Evolutionary conservation across 2,888 invertebrate species (phyloP).

Genomic region (Adineta ricciae): DNA sequence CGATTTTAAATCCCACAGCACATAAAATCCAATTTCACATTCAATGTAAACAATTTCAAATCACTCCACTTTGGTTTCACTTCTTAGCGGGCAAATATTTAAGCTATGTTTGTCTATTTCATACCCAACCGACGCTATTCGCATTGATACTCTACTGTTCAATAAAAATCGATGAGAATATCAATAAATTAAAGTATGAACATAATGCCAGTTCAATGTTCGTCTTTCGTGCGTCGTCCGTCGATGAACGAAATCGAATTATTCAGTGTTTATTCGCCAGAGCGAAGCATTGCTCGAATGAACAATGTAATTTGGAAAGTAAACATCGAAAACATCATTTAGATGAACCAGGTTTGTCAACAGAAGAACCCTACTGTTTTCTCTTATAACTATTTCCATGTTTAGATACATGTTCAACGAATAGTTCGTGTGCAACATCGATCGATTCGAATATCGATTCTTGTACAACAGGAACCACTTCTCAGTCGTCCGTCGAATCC

Average conservation of each 20-base stretch:
- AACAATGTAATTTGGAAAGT: neutral
- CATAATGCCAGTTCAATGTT: conserved; percentile 4
- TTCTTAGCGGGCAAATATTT: neutral
- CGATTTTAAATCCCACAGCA: neutral
- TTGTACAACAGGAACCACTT: neutral
- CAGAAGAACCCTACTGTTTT: no score
- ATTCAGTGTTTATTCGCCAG: neutral
- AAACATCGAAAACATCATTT: neutral
- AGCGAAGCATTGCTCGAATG: neutral
- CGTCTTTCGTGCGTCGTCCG: neutral
- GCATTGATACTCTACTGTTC: neutral
- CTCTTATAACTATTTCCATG: no score
- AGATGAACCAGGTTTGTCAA: neutral
- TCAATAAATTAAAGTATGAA: neutral
- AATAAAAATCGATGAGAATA: neutral
- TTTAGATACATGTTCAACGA: neutral
- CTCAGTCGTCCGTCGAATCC: neutral
- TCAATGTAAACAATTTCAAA: neutral
- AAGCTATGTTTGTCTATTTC: conserved; percentile 1
- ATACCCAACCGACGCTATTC: neutral
- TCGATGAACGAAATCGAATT: neutral
- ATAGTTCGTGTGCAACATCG: neutral
- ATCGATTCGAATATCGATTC: neutral
- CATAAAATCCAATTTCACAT: neutral
- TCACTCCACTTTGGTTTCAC: neutral